Evolutionary conservation across 1,140 invertebrate genomes (phyloP).

Genomic region (Bursaphelenchus mucronatus): DNA sequence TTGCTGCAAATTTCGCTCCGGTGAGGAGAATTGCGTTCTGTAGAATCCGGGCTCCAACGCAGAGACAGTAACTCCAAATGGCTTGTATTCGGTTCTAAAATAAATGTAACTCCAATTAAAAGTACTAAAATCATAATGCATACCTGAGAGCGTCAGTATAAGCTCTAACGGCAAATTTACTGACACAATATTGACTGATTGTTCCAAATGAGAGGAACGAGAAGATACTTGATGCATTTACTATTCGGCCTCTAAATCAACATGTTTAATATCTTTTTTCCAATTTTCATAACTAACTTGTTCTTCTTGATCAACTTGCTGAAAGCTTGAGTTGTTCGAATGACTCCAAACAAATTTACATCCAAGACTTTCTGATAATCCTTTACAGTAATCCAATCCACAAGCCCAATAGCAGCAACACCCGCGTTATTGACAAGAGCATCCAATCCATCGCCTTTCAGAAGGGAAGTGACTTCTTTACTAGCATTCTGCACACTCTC

Average conservation of each 20-base stretch:
- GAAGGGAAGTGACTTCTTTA: not conserved
- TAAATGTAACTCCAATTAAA: not conserved
- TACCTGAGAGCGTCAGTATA: constrained; percentile 14
- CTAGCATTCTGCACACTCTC: constrained; percentile 6
- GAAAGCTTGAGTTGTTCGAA: constrained; percentile 17
- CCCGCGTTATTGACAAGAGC: constrained; percentile 18
- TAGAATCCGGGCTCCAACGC: constrained; percentile 15
- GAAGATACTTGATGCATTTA: constrained; percentile 15
- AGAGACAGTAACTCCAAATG: constrained; percentile 12
- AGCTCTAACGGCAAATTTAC: constrained; percentile 14
- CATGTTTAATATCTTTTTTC: not conserved
- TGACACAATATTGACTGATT: constrained; percentile 8
- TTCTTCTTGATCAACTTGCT: constrained; percentile 5
- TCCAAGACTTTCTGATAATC: constrained; percentile 7
- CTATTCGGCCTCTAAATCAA: constrained; percentile 8
- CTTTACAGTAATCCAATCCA: constrained; percentile 7
- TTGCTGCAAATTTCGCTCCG: constrained; percentile 3
- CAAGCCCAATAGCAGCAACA: not conserved
- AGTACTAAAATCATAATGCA: not conserved
- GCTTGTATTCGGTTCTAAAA: constrained; percentile 6
- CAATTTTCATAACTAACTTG: constrained; percentile 1
- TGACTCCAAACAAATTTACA: constrained; percentile 16
- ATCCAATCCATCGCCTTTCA: constrained; percentile 11
- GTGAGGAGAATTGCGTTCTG: not conserved
- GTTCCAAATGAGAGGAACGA: not conserved